These are phyloP conservation scores for Paraescarpia echinospica DNA, from an alignment of 1,140 invertebrate species.

Conservation along the genomic window DNA sequence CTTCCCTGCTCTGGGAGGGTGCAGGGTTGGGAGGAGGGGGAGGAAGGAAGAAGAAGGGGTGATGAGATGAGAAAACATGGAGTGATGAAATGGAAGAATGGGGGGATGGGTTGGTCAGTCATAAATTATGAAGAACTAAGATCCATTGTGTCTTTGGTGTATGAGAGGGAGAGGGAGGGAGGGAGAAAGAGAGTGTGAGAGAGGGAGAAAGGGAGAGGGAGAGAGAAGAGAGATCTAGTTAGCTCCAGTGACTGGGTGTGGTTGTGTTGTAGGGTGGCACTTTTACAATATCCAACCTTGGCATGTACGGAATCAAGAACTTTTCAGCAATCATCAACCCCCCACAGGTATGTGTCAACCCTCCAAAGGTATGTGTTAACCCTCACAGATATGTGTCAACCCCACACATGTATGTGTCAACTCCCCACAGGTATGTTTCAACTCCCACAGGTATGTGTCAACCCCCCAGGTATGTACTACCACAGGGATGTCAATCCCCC, in stretches of 20 bases:
- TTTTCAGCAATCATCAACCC: conserved; percentile 74
- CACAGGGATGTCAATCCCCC: conserved; percentile 75
- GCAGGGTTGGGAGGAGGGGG: not conserved
- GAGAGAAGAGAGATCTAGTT: too few relatives aligned
- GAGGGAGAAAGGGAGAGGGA: too few relatives aligned
- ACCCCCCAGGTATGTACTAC: conserved; percentile 58
- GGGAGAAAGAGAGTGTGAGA: too few relatives aligned
- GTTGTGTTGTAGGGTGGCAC: conserved; percentile 66
- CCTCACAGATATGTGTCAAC: conserved; percentile 70
- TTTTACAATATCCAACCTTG: conserved; percentile 91
- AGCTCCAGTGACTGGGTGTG: too few relatives aligned
- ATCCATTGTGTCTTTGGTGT: too few relatives aligned
- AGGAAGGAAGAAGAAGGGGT: not conserved
- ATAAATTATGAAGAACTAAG: too few relatives aligned
- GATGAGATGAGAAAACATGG: not conserved
- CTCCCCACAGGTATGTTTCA: conserved; percentile 64
- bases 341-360: conserved; percentile 69
- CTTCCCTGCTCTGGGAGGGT: conserved; percentile 9
- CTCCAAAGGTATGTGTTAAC: conserved; percentile 70
- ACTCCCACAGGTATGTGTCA: not conserved
- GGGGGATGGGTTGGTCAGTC: too few relatives aligned
- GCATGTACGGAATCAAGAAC: conserved; percentile 89
- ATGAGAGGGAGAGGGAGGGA: too few relatives aligned
- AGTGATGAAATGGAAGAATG: not conserved
- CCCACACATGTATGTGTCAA: conserved; percentile 72